Conservation (phyloP, 2,113 vertebrate genomes). For the Tragelaphus buxtoni region DNA sequence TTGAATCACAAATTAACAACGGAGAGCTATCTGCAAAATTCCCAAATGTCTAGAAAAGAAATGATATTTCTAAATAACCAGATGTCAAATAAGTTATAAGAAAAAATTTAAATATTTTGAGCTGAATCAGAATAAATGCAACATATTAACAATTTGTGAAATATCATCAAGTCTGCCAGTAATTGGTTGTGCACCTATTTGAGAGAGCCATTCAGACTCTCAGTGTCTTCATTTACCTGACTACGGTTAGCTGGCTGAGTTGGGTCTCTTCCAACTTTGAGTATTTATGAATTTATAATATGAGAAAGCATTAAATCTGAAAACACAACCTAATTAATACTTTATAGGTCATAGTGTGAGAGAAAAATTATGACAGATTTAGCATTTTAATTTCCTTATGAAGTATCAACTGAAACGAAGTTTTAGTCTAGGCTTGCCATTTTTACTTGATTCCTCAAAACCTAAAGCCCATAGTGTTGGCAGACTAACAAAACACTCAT, state of each 20-base stretch:
- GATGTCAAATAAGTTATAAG: background rate
- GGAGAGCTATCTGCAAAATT: background rate
- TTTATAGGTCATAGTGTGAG: background rate
- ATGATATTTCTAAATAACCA: background rate
- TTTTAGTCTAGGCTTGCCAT: background rate
- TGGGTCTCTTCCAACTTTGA: background rate
- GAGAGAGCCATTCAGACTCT: background rate
- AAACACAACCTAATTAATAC: background rate
- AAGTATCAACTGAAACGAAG: background rate
- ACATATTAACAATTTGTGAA: background rate
- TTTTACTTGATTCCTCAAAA: background rate
- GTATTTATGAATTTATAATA: background rate
- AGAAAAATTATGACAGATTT: background rate
- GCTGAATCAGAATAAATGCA: background rate
- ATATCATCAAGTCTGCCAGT: background rate
- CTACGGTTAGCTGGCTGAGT: background rate
- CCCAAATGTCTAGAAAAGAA: background rate
- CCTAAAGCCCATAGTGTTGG: background rate
- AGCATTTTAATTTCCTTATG: background rate
- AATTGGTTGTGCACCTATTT: background rate
- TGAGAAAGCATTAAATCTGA: background rate
- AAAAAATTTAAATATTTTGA: background rate
- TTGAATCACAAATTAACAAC: background rate
- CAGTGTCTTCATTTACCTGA: background rate
- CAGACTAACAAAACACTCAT: background rate